These are phyloP conservation scores for Shinisaurus crocodilurus DNA, from an alignment of 2,113 vertebrate species.

Conservation along the genomic window DNA sequence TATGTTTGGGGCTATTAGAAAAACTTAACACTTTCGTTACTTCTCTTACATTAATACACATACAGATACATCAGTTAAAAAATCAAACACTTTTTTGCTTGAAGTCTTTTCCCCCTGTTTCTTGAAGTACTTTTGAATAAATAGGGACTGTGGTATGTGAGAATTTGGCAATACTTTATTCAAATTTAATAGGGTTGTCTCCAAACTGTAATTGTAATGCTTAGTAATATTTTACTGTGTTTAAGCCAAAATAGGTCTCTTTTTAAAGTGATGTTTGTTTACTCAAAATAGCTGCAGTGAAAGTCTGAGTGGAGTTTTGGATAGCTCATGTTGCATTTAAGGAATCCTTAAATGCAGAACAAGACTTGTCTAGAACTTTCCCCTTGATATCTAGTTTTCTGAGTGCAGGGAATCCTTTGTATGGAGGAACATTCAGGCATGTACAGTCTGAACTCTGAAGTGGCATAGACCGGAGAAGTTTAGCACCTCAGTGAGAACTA, in stretches of 20 bases:
- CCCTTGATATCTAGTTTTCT: not conserved
- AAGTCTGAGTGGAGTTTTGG: not conserved
- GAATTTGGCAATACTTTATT: constrained; percentile 43
- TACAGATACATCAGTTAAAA: not conserved
- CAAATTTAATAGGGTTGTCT: not conserved
- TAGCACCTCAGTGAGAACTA: not conserved
- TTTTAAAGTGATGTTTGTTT: not conserved
- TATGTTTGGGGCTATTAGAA: constrained; percentile 54
- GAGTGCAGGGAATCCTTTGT: not conserved
- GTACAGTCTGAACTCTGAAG: not conserved
- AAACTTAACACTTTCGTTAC: constrained; percentile 38
- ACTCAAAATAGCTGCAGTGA: not conserved
- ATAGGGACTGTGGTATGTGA: constrained; percentile 49
- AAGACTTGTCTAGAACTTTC: not conserved
- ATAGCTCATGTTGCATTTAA: not conserved
- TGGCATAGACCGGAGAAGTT: not conserved
- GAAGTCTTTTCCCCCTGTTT: constrained; percentile 20
- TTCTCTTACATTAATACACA: constrained; percentile 37
- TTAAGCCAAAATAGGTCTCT: constrained; percentile 36
- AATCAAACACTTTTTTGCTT: not conserved
- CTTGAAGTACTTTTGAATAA: constrained; percentile 43
- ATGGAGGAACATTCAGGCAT: not conserved
- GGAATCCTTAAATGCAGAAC: not conserved
- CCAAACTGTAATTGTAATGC: constrained; percentile 42
- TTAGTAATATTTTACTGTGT: constrained; percentile 60